Evolutionary conservation across 1,140 invertebrate genomes (phyloP).

Genomic region (Saxidomus purpurata): DNA sequence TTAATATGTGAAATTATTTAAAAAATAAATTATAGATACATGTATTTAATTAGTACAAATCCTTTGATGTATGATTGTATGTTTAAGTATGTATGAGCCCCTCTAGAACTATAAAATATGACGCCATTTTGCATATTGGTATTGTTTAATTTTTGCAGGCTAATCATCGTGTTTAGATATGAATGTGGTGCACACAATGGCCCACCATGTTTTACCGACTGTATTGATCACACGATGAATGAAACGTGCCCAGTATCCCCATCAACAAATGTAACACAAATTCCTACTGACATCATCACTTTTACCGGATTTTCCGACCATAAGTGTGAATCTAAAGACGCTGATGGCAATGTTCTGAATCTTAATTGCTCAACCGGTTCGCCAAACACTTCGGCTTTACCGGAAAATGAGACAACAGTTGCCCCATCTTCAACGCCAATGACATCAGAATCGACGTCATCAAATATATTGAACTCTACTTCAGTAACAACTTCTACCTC

Average conservation of each 20-base stretch:
- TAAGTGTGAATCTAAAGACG: background rate
- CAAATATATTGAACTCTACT: background rate
- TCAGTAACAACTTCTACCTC: background rate
- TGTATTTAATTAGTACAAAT: too few relatives aligned
- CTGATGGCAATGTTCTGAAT: background rate
- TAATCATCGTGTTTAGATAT: conserved; percentile 21
- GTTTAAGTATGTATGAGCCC: too few relatives aligned
- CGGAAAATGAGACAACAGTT: background rate
- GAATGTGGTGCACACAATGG: conserved; percentile 16
- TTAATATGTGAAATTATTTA: too few relatives aligned
- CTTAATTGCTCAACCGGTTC: background rate
- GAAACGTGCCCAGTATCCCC: conserved; percentile 14
- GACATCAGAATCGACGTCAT: background rate
- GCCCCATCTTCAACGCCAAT: background rate
- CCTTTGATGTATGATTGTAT: too few relatives aligned
- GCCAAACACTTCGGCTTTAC: background rate
- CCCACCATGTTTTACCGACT: conserved; percentile 37
- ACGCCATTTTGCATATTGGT: too few relatives aligned
- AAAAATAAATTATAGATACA: too few relatives aligned
- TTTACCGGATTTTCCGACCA: background rate
- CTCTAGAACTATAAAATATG: too few relatives aligned
- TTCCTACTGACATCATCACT: conserved; percentile 11
- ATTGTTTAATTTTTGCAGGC: conserved; percentile 21
- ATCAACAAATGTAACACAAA: conserved; percentile 4
- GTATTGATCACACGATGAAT: conserved; percentile 6